phyloP scores from a whole-genome alignment of 1,140 invertebrate species.

The Pachypsylla venusta region DNA sequence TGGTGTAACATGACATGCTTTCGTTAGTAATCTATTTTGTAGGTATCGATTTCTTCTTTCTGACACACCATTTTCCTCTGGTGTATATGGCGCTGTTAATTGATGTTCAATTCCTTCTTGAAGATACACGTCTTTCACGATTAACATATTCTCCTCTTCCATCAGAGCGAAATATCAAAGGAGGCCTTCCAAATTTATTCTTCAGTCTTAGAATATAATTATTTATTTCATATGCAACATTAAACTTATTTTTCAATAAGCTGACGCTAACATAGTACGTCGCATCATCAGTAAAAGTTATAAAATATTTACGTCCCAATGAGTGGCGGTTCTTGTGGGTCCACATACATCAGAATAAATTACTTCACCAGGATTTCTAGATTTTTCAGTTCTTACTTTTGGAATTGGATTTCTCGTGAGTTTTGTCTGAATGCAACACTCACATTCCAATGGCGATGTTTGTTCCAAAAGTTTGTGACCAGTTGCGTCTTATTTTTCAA shows the following conservation, averaged over 20 bases:
- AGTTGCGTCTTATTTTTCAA: too few relatives aligned
- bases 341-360: slow-evolving; percentile 23
- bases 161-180: slow-evolving; percentile 9
- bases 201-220: slow-evolving; percentile 27
- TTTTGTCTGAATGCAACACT: too few relatives aligned
- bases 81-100: slow-evolving; percentile 24
- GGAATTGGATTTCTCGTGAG: too few relatives aligned
- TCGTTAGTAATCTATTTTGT: slow-evolving; percentile 14
- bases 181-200: slow-evolving; percentile 24
- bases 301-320: slow-evolving; percentile 27
- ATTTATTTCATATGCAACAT: slow-evolving; percentile 28
- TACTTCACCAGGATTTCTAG: too few relatives aligned
- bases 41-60: slow-evolving; percentile 29
- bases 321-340: slow-evolving; percentile 25
- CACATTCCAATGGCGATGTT: too few relatives aligned
- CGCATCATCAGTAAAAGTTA: slow-evolving; percentile 30
- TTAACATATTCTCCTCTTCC: slow-evolving; percentile 17
- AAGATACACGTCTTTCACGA: slow-evolving; percentile 19
- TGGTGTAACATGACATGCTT: slow-evolving; percentile 9
- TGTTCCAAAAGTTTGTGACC: too few relatives aligned
- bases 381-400: too few relatives aligned
- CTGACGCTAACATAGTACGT: slow-evolving; percentile 29
- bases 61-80: slow-evolving; percentile 28
- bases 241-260: slow-evolving; percentile 30
- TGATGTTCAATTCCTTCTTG: slow-evolving; percentile 26